Conservation (phyloP, 2,888 invertebrate species). For the Melanchra persicariae region DNA sequence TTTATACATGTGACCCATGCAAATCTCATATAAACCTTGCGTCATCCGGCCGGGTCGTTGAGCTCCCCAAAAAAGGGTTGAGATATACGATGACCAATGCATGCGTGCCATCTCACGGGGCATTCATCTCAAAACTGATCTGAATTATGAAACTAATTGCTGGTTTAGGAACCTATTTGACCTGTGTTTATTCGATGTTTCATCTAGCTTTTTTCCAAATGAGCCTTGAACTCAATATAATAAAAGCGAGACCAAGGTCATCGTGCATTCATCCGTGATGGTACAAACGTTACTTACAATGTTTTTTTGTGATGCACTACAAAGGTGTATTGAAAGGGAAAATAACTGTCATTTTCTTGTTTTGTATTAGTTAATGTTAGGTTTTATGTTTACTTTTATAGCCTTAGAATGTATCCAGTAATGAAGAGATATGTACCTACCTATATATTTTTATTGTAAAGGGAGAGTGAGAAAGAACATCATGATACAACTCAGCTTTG, state of each 20-base stretch:
- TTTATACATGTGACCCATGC: too few species aligned
- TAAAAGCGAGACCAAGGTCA: conserved; percentile 8
- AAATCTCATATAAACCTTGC: conserved; percentile 1
- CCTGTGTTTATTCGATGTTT: background rate
- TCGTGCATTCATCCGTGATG: background rate
- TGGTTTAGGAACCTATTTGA: background rate
- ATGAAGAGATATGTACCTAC: too few species aligned
- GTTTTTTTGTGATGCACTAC: background rate
- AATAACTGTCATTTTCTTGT: background rate
- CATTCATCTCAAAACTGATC: background rate
- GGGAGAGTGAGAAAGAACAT: too few species aligned
- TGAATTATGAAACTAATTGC: background rate
- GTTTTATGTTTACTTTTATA: background rate
- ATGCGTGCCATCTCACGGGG: background rate
- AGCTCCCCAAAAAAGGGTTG: conserved; percentile 10
- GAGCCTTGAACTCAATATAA: conserved; percentile 26
- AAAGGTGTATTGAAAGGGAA: background rate
- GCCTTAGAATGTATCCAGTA: background rate
- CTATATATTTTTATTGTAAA: too few species aligned
- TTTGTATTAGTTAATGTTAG: background rate
- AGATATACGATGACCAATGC: background rate
- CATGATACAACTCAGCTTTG: too few species aligned
- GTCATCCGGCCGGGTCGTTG: background rate
- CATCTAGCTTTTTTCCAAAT: background rate
- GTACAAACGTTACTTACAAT: background rate